A percentile compares a stretch with the other conserved stretches of the same genome.
phyloP scores from a whole-genome alignment of 2,113 vertebrate species.

The Anthoscopus minutus region DNA sequence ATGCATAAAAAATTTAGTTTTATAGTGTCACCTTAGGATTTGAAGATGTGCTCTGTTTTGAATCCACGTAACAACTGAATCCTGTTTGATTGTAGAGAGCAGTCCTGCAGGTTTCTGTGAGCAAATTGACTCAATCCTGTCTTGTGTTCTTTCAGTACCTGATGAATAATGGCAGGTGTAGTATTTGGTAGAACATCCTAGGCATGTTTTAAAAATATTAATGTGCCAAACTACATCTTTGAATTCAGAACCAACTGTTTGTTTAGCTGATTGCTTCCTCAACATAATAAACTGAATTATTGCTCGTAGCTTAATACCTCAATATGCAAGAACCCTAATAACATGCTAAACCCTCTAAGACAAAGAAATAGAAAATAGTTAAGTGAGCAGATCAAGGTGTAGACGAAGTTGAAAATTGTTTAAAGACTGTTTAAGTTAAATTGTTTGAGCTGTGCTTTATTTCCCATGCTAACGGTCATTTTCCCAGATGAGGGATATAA shows the following conservation, averaged over 20 bases:
- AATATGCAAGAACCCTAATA: neutral
- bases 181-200: neutral
- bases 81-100: neutral
- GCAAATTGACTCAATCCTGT: neutral
- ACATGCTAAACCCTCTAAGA: neutral
- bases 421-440: neutral
- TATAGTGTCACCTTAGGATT: neutral
- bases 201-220: neutral
- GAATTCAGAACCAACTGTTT: neutral
- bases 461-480: neutral
- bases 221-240: neutral
- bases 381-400: neutral
- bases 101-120: neutral
- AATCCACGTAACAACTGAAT: neutral
- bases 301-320: neutral
- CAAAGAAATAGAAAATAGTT: neutral
- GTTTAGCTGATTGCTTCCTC: neutral
- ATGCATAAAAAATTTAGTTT: neutral
- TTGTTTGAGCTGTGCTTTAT: neutral
- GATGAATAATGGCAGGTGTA: neutral
- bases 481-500: neutral
- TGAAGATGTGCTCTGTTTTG: neutral
- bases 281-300: neutral
- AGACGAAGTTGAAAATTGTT: neutral
- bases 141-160: neutral